phyloP scores from a whole-genome alignment of 2,797 vertebrate genomes.

The Labeo calbasu region DNA sequence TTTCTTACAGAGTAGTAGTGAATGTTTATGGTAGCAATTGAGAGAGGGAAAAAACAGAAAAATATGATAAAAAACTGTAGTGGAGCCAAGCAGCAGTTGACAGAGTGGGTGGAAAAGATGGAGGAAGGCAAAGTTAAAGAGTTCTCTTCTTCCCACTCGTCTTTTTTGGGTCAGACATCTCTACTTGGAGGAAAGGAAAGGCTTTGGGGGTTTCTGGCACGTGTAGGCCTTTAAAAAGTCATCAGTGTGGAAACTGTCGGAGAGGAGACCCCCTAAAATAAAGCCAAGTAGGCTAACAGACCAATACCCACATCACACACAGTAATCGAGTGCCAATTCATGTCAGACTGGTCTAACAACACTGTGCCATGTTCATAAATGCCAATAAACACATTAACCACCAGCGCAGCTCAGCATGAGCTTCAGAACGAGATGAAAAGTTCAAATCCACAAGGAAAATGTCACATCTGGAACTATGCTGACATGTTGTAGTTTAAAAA shows the following conservation, averaged over 20 bases:
- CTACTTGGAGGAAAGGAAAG: neutral
- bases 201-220: conserved; percentile 38
- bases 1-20: neutral
- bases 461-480: conserved; percentile 15
- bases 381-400: conserved; percentile 73
- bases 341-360: conserved; percentile 46
- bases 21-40: conserved; percentile 9
- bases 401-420: conserved; percentile 6
- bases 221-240: conserved; percentile 61
- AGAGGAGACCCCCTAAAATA: conserved; percentile 56
- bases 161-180: conserved; percentile 39
- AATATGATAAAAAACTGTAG: conserved; percentile 17
- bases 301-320: conserved; percentile 70
- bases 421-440: neutral
- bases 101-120: conserved; percentile 19
- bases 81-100: conserved; percentile 22
- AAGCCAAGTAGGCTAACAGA: conserved; percentile 65
- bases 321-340: conserved; percentile 57
- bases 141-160: conserved; percentile 21
- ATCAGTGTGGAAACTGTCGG: conserved; percentile 36
- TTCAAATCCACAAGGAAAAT: neutral
- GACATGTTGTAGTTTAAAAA: neutral
- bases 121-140: conserved; percentile 39
- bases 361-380: conserved; percentile 62
- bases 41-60: neutral